Evolutionary conservation across 2,797 vertebrate species (phyloP).

Genomic region (Garrulus glandarius): DNA sequence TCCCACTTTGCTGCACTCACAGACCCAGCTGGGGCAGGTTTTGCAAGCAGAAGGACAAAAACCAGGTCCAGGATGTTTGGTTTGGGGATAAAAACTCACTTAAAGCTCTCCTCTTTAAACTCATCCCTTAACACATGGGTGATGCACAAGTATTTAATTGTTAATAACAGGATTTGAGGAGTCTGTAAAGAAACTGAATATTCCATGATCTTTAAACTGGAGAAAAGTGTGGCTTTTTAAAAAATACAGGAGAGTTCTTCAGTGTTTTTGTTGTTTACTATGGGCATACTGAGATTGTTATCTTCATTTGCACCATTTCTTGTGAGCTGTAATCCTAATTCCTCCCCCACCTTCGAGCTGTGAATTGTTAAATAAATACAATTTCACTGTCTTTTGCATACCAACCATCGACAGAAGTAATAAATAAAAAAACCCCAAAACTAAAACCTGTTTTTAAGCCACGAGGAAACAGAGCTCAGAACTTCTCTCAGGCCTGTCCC

Average conservation of each 20-base stretch:
- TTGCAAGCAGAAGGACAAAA: neutral
- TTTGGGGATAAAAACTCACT: neutral
- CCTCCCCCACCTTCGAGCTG: neutral
- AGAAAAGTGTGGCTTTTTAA: neutral
- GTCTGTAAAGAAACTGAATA: rapidly evolving
- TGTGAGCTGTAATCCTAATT: neutral
- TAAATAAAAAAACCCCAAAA: rapidly evolving
- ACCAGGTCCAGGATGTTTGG: neutral
- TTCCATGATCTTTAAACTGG: rapidly evolving
- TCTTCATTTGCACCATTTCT: neutral
- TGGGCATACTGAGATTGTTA: neutral
- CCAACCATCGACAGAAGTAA: rapidly evolving
- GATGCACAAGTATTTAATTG: rapidly evolving
- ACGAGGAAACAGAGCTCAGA: neutral
- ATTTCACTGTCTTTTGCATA: rapidly evolving
- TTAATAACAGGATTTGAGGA: rapidly evolving
- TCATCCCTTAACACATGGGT: rapidly evolving
- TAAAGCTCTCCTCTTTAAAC: neutral
- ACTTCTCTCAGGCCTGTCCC: neutral
- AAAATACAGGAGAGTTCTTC: rapidly evolving
- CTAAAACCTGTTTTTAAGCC: neutral
- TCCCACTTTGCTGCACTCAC: neutral
- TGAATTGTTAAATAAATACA: neutral
- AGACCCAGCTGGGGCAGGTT: rapidly evolving
- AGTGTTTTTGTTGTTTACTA: neutral